Evolutionary conservation across 2,888 invertebrate species (phyloP).

Genomic region (Blastobasis lacticolella): DNA sequence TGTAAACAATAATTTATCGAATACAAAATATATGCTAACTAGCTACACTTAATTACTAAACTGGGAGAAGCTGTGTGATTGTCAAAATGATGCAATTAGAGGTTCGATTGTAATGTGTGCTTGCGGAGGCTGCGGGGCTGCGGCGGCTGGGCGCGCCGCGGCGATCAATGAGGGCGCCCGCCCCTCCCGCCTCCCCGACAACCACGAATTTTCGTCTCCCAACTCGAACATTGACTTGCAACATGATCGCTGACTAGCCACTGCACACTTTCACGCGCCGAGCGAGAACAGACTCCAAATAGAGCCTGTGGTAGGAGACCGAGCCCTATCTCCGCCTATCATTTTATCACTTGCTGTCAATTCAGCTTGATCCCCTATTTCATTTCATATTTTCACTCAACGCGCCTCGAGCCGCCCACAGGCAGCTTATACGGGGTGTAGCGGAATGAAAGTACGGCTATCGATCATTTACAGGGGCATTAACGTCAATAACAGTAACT

Average conservation of each 20-base stretch:
- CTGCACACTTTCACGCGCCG: conserved; percentile 4
- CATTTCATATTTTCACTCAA: conserved; percentile 7
- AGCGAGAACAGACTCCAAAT: conserved; percentile 4
- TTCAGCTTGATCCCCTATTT: conserved; percentile 9
- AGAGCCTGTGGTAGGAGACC: conserved; percentile 12
- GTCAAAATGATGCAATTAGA: conserved; percentile 19
- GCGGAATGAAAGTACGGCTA: too few relatives aligned
- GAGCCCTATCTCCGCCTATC: conserved; percentile 6
- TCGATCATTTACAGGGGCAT: too few relatives aligned
- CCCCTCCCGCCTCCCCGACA: conserved; percentile 32
- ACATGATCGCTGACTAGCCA: conserved; percentile 33
- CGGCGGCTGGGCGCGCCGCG: conserved; percentile 51
- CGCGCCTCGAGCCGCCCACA: background rate
- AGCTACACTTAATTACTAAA: too few relatives aligned
- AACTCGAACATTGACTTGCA: conserved; percentile 46
- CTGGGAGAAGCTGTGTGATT: too few relatives aligned
- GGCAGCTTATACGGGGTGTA: too few relatives aligned
- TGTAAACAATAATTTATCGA: too few relatives aligned
- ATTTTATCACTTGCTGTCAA: conserved; percentile 14
- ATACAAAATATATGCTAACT: too few relatives aligned
- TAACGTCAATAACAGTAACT: too few relatives aligned
- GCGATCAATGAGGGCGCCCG: conserved; percentile 67
- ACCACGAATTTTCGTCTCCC: conserved; percentile 43
- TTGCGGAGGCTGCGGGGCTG: conserved; percentile 33
- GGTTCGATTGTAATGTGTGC: conserved; percentile 43